Conservation (phyloP, 2,888 invertebrate species). For the Ophraella communa region DNA sequence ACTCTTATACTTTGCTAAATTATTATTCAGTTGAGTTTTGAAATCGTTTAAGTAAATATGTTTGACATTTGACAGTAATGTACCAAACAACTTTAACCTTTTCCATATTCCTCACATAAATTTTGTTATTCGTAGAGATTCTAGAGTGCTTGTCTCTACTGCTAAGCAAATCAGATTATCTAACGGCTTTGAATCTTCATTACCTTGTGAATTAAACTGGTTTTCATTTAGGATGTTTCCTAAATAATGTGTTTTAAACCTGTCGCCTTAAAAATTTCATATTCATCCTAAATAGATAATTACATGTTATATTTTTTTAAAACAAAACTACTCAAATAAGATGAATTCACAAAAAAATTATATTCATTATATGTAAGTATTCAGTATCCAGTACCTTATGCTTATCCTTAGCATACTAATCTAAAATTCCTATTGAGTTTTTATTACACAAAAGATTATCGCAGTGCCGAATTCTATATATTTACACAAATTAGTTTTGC, state of each 20-base stretch:
- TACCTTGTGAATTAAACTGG: slow-evolving; percentile 26
- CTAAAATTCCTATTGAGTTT: no score
- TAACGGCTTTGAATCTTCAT: slow-evolving; percentile 22
- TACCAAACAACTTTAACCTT: background rate
- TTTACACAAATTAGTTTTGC: no score
- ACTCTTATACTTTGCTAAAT: no score
- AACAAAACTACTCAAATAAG: no score
- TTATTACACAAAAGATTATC: no score
- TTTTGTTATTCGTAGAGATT: slow-evolving; percentile 8
- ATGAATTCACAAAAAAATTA: no score
- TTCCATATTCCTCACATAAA: background rate
- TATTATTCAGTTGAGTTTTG: no score
- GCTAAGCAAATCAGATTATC: slow-evolving; percentile 27
- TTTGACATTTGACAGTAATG: background rate
- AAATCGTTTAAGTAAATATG: no score
- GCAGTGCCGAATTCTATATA: no score
- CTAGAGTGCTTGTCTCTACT: slow-evolving; percentile 13
- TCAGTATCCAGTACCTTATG: no score
- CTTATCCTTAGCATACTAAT: no score
- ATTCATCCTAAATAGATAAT: background rate
- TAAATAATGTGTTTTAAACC: background rate
- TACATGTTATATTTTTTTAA: background rate
- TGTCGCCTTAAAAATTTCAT: background rate
- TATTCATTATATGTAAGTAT: no score
- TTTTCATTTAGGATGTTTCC: slow-evolving; percentile 14